phyloP scores from a whole-genome alignment of 2,888 invertebrate species.

The Ennomos erosarius region DNA sequence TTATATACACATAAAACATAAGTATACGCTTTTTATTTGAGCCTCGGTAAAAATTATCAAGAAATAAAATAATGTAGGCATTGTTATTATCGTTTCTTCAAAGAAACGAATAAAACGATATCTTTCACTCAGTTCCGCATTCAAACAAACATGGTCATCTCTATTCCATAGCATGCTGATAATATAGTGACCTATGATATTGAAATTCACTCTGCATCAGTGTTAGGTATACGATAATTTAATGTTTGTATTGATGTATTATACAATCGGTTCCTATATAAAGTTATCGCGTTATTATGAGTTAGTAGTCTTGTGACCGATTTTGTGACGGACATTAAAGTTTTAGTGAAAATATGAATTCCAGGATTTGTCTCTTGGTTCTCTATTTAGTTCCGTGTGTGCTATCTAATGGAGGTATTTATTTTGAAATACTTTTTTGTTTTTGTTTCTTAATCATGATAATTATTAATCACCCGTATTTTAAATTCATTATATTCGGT shows the following conservation, averaged over 20 bases:
- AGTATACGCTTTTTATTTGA: no score
- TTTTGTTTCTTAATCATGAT: no score
- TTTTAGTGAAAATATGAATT: slow-evolving; percentile 28
- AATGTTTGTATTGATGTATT: slow-evolving; percentile 26
- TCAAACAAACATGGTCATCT: not conserved
- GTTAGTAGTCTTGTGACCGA: slow-evolving; percentile 26
- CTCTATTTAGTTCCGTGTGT: slow-evolving; percentile 18
- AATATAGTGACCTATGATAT: slow-evolving; percentile 21
- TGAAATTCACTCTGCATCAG: slow-evolving; percentile 6
- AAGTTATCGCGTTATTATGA: slow-evolving; percentile 26
- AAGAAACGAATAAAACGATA: no score
- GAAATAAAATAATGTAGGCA: no score
- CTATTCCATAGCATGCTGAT: slow-evolving; percentile 17
- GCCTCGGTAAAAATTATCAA: no score
- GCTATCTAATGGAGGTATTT: slow-evolving; percentile 26
- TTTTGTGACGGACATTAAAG: slow-evolving; percentile 17
- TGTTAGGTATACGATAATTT: slow-evolving; percentile 3
- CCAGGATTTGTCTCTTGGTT: slow-evolving; percentile 25
- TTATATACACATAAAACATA: no score
- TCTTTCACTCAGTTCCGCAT: not conserved
- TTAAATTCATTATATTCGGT: no score
- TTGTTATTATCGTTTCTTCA: no score
- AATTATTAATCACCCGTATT: no score
- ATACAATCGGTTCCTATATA: slow-evolving; percentile 31
- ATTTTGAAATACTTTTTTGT: slow-evolving; percentile 1